Conservation (phyloP, 2,797 vertebrate genomes). For the Microctenopoma steveboyesi region DNA sequence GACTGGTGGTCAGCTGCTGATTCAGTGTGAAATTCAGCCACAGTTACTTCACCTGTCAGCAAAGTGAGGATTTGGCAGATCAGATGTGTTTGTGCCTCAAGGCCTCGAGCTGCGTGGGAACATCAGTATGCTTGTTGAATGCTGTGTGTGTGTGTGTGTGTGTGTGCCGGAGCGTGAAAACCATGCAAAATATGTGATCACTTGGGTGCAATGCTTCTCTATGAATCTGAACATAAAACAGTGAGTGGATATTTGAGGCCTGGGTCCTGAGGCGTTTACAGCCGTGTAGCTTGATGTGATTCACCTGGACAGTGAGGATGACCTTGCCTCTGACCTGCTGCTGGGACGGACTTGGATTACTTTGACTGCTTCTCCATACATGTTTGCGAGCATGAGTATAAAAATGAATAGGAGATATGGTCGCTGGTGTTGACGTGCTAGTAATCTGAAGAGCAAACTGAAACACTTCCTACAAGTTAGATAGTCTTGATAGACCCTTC, state of each 20-base stretch:
- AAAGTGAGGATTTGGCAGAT: slow-evolving; percentile 43
- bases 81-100: slow-evolving; percentile 36
- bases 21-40: slow-evolving; percentile 42
- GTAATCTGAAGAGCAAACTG: no score
- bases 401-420: no score
- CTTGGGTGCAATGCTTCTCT: slow-evolving; percentile 2
- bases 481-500: no score
- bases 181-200: slow-evolving; percentile 19
- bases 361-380: no score
- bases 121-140: slow-evolving; percentile 16
- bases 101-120: slow-evolving; percentile 18
- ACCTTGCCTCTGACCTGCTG: slow-evolving; percentile 65
- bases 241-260: slow-evolving; percentile 4
- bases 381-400: no score
- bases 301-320: slow-evolving; percentile 56
- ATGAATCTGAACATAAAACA: slow-evolving; percentile 29
- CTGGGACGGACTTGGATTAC: slow-evolving; percentile 20
- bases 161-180: slow-evolving; percentile 30
- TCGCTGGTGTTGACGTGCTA: no score
- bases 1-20: slow-evolving; percentile 24
- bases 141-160: slow-evolving; percentile 1
- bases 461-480: no score
- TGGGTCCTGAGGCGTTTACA: slow-evolving; percentile 35
- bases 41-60: slow-evolving; percentile 45
- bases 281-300: slow-evolving; percentile 56